phyloP scores from a whole-genome alignment of 2,888 invertebrate genomes.

The Synergus japonicus region DNA sequence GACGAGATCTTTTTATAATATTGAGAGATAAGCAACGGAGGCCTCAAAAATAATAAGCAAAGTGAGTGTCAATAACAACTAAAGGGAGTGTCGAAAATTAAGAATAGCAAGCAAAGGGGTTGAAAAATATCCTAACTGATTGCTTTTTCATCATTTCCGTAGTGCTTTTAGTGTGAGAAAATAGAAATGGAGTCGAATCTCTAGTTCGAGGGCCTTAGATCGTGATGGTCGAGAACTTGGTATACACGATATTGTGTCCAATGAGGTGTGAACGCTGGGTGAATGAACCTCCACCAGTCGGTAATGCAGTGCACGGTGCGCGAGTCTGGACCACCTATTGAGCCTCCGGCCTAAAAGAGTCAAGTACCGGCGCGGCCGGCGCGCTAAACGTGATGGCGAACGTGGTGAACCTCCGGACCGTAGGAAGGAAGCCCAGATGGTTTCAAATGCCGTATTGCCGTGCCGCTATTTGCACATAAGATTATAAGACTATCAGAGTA shows the following conservation, averaged over 20 bases:
- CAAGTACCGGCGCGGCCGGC: slow-evolving; percentile 43
- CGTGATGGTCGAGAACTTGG: slow-evolving; percentile 42
- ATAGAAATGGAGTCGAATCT: slow-evolving; percentile 49
- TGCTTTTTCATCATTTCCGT: slow-evolving; percentile 5
- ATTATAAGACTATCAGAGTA: too few relatives aligned
- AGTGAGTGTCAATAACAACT: too few relatives aligned
- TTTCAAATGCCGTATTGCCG: too few relatives aligned
- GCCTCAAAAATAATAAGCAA: too few relatives aligned
- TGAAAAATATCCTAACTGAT: not conserved
- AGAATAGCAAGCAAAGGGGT: not conserved
- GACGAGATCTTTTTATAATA: too few relatives aligned
- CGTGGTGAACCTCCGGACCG: slow-evolving; percentile 34
- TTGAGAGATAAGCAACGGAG: too few relatives aligned
- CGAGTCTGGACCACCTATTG: slow-evolving; percentile 61
- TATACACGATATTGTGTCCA: slow-evolving; percentile 55
- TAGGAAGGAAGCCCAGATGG: slow-evolving; percentile 1
- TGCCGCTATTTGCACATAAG: too few relatives aligned
- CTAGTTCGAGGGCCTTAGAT: slow-evolving; percentile 43
- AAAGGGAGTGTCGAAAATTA: too few relatives aligned
- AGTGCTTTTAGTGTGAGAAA: slow-evolving; percentile 44
- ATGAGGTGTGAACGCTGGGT: slow-evolving; percentile 65
- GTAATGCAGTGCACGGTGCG: slow-evolving; percentile 51
- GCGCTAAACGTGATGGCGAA: not conserved
- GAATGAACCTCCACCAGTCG: slow-evolving; percentile 63
- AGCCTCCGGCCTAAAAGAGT: slow-evolving; percentile 59